Conservation (phyloP, 2,113 vertebrate genomes). For the Syngnathoides biaculeatus region DNA sequence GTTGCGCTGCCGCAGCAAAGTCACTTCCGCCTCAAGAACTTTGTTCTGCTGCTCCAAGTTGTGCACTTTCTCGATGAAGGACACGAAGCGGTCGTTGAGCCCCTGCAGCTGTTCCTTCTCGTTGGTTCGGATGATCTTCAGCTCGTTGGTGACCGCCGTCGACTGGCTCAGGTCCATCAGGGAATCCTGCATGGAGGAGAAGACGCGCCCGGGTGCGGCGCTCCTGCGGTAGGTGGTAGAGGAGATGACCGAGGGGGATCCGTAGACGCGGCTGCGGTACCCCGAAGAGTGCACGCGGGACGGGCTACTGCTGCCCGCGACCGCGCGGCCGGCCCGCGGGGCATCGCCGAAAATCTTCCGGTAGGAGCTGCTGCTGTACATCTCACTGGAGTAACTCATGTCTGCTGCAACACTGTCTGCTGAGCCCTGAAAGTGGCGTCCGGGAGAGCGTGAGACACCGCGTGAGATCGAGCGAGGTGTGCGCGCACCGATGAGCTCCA, state of each 20-base stretch:
- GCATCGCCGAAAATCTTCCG: constrained; percentile 75
- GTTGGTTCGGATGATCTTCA: constrained; percentile 80
- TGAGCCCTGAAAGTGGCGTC: constrained; percentile 2
- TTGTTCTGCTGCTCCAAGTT: constrained; percentile 80
- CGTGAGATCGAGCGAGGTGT: constrained; percentile 10
- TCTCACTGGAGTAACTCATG: constrained; percentile 74
- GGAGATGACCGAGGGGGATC: constrained; percentile 48
- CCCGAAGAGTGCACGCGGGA: constrained; percentile 60
- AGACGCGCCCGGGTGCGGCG: constrained; percentile 61
- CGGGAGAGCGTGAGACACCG: not conserved
- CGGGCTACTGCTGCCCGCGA: constrained; percentile 64
- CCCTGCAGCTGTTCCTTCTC: constrained; percentile 82
- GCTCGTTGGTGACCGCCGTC: constrained; percentile 79
- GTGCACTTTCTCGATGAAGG: constrained; percentile 81
- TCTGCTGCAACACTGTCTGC: constrained; percentile 15
- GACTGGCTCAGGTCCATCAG: constrained; percentile 72
- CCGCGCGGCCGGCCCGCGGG: constrained; percentile 62
- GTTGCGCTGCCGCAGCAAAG: constrained; percentile 73
- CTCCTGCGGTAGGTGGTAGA: constrained; percentile 65
- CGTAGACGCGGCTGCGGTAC: constrained; percentile 66
- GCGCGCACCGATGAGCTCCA: constrained; percentile 63
- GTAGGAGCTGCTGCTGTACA: constrained; percentile 75
- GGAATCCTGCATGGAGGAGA: constrained; percentile 60
- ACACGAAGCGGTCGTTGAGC: constrained; percentile 81
- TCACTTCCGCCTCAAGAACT: constrained; percentile 76